Conservation (phyloP, 1,140 invertebrate genomes). For the Tetramorium parvispinum region DNA sequence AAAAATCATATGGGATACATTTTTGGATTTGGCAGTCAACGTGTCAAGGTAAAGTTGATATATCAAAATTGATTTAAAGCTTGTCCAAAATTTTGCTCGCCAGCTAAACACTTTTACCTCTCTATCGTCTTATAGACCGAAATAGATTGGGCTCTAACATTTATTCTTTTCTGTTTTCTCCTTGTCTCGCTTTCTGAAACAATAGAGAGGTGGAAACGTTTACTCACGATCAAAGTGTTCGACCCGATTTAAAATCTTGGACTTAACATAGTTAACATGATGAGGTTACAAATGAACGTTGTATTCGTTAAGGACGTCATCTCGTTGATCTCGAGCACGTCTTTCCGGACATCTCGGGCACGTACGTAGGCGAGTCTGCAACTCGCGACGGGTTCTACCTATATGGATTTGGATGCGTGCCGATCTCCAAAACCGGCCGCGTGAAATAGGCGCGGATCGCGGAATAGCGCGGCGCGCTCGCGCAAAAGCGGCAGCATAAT, state of each 20-base stretch:
- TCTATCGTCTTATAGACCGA: no score
- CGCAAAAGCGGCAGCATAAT: constrained; percentile 51
- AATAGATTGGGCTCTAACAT: no score
- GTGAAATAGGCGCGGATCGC: constrained; percentile 51
- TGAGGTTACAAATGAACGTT: not conserved
- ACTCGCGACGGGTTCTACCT: constrained; percentile 55
- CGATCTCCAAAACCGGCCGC: constrained; percentile 59
- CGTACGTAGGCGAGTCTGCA: constrained; percentile 25
- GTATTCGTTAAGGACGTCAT: not conserved
- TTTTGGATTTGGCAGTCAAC: no score
- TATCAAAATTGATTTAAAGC: no score
- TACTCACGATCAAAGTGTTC: no score
- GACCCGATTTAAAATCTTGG: not conserved
- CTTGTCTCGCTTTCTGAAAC: no score
- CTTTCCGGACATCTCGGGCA: not conserved
- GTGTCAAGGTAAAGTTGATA: no score
- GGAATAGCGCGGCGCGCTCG: constrained; percentile 22
- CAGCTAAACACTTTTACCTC: no score
- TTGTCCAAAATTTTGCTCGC: no score
- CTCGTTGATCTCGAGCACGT: not conserved
- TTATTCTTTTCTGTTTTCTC: no score
- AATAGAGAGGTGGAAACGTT: no score
- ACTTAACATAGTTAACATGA: not conserved
- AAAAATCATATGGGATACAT: no score
- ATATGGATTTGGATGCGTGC: constrained; percentile 62